Conservation (phyloP, 2,888 invertebrate species). For the Corythucha ciliata region DNA sequence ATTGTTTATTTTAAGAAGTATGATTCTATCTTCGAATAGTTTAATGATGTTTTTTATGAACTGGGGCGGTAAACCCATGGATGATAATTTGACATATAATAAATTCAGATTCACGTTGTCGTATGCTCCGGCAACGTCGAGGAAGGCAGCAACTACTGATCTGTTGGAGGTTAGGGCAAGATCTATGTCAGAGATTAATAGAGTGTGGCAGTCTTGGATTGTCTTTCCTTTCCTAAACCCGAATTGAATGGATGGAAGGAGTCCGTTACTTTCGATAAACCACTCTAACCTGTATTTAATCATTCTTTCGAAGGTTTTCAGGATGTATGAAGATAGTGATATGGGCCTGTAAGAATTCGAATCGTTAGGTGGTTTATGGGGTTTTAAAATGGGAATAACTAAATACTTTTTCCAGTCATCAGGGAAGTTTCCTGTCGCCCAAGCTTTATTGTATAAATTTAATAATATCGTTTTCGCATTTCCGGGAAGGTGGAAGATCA, state of each 20-base stretch:
- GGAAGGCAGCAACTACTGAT: neutral
- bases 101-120: neutral
- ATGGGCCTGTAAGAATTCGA: too few species aligned
- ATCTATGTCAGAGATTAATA: neutral
- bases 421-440: too few species aligned
- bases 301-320: constrained; percentile 4
- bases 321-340: too few species aligned
- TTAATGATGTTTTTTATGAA: neutral
- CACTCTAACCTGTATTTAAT: neutral
- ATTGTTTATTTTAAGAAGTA: neutral
- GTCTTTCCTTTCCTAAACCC: neutral
- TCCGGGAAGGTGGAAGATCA: too few species aligned
- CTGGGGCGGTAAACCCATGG: neutral
- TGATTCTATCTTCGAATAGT: neutral
- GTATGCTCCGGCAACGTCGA: neutral
- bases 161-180: neutral
- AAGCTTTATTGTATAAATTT: neutral
- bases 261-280: neutral
- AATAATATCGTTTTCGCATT: too few species aligned
- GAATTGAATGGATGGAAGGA: neutral
- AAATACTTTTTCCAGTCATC: too few species aligned
- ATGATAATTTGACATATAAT: too few species aligned
- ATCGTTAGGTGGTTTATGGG: too few species aligned
- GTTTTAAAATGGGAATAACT: too few species aligned
- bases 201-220: neutral